phyloP scores from a whole-genome alignment of 2,113 vertebrate species.

The Oryzias curvinotus region DNA sequence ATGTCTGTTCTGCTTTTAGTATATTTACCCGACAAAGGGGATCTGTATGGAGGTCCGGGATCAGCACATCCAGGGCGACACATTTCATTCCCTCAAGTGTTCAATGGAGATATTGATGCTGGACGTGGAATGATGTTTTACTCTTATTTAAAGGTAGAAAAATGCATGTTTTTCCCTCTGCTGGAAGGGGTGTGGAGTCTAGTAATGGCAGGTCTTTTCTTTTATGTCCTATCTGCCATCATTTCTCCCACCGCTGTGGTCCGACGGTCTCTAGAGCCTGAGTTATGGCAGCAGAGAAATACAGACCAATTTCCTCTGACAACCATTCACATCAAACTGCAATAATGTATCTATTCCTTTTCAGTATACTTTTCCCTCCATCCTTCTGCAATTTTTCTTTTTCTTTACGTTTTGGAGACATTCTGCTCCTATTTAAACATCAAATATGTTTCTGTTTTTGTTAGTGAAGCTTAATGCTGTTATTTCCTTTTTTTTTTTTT shows the following conservation, averaged over 20 bases:
- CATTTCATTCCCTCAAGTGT: slow-evolving; percentile 1
- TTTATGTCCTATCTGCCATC: slow-evolving; percentile 41
- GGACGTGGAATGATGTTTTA: not conserved
- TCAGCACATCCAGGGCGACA: not conserved
- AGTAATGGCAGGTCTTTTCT: slow-evolving; percentile 38
- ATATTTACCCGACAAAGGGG: slow-evolving; percentile 11
- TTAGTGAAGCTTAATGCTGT: no score
- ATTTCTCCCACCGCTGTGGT: slow-evolving; percentile 36
- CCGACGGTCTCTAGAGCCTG: slow-evolving; percentile 25
- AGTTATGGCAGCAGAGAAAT: slow-evolving; percentile 38
- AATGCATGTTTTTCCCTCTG: slow-evolving; percentile 12
- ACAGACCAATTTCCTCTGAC: slow-evolving; percentile 50
- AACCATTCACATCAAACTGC: slow-evolving; percentile 31
- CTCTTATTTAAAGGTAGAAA: not conserved
- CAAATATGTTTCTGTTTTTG: not conserved
- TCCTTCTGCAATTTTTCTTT: not conserved
- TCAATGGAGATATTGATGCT: not conserved
- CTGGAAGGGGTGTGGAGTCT: slow-evolving; percentile 5
- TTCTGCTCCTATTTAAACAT: not conserved
- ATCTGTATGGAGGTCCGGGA: no score
- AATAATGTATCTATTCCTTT: slow-evolving; percentile 17
- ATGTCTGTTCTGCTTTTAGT: slow-evolving; percentile 47
- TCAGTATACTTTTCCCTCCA: not conserved
- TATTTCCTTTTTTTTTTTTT: no score
- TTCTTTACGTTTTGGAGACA: not conserved